These are phyloP conservation scores for Tenebrio molitor DNA, from an alignment of 1,140 invertebrate species.

Conservation along the genomic window DNA sequence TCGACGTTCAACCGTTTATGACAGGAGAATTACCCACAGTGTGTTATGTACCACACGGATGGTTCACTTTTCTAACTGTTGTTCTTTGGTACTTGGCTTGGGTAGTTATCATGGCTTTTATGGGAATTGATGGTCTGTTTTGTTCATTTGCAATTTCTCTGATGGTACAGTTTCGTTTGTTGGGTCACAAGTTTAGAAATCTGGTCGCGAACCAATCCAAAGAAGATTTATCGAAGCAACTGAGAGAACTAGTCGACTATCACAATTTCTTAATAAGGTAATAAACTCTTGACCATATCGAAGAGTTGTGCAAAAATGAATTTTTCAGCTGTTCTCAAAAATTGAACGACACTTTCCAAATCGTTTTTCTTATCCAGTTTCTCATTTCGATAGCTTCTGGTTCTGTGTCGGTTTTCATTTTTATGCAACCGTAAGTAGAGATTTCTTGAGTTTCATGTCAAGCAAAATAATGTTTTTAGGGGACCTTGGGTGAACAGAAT, in stretches of 20 bases:
- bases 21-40: neutral
- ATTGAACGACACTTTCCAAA: neutral
- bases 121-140: neutral
- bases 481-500: neutral
- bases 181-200: neutral
- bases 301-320: neutral
- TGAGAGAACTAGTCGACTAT: neutral
- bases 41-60: neutral
- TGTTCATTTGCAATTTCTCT: neutral
- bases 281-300: too few relatives aligned
- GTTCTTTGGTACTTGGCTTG: neutral
- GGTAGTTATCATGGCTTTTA: neutral
- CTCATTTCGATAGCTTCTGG: neutral
- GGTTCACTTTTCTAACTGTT: neutral
- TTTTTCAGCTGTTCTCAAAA: neutral
- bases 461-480: too few relatives aligned
- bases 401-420: conserved; percentile 5
- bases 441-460: too few relatives aligned
- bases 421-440: conserved; percentile 2
- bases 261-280: neutral
- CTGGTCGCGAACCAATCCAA: too few relatives aligned
- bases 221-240: too few relatives aligned
- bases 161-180: neutral
- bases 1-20: neutral
- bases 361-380: neutral